Conservation (phyloP, 2,888 invertebrate genomes). For the Rhorus exstirpatorius region DNA sequence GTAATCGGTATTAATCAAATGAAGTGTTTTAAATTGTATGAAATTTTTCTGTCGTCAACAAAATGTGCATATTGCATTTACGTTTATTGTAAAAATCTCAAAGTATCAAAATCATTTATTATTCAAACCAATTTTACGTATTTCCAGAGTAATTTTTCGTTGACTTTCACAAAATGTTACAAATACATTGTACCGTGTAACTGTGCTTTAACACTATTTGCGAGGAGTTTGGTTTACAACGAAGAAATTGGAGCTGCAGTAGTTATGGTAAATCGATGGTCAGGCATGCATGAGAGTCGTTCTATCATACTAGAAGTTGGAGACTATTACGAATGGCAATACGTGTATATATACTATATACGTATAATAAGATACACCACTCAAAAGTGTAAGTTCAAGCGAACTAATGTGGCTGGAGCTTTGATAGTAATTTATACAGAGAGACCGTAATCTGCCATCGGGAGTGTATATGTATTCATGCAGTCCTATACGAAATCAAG, state of each 20-base stretch:
- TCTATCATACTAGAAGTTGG: conserved; percentile 4
- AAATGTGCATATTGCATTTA: no score
- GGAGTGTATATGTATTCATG: conserved; percentile 29
- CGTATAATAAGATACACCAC: conserved; percentile 12
- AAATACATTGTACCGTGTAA: background rate
- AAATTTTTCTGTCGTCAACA: no score
- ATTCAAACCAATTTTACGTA: no score
- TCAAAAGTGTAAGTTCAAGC: conserved; percentile 17
- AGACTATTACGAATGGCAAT: conserved; percentile 19
- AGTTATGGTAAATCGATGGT: conserved; percentile 19
- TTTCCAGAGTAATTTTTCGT: no score
- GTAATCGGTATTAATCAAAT: no score
- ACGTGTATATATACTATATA: background rate
- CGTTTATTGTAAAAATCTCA: no score
- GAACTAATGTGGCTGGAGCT: conserved; percentile 11
- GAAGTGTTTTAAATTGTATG: no score
- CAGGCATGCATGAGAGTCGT: conserved; percentile 8
- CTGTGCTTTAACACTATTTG: background rate
- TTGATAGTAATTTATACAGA: conserved; percentile 39
- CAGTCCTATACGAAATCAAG: conserved; percentile 59
- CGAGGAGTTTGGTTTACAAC: background rate
- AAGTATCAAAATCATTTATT: no score
- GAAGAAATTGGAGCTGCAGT: background rate
- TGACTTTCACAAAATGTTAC: no score
- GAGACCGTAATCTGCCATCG: conserved; percentile 23